Evolutionary conservation across 2,888 invertebrate species (phyloP).

Genomic region (Leptopilina drosophilae): DNA sequence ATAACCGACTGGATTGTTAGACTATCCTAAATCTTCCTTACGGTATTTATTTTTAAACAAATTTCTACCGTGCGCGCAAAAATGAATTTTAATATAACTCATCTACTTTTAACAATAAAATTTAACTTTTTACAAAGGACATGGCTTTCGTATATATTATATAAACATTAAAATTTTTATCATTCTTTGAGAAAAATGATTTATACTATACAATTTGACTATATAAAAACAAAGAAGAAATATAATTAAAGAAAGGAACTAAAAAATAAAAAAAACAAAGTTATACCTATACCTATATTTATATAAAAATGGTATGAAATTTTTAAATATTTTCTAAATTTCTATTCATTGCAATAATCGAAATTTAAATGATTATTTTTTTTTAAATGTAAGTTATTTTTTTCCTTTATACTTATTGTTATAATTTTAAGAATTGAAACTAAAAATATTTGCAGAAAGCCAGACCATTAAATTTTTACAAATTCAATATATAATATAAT

Average conservation of each 20-base stretch:
- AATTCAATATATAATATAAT: constrained; percentile 59
- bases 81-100: neutral
- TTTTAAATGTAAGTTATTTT: too few relatives aligned
- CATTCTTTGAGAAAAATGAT: neutral
- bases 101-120: constrained; percentile 11
- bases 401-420: too few relatives aligned
- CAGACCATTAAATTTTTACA: constrained; percentile 10
- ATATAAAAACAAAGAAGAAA: neutral
- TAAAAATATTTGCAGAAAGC: neutral
- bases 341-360: too few relatives aligned
- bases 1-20: constrained; percentile 50
- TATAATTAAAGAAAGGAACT: neutral
- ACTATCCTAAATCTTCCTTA: constrained; percentile 17
- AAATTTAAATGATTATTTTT: neutral
- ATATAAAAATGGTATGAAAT: too few relatives aligned
- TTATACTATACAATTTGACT: neutral
- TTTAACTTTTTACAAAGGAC: neutral
- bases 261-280: neutral
- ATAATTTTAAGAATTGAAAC: neutral
- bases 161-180: neutral
- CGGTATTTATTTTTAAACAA: neutral
- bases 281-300: too few relatives aligned
- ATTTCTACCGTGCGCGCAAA: neutral
- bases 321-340: neutral
- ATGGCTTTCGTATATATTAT: neutral